Conservation (phyloP, 2,797 vertebrate species). For the Streptopelia turtur region DNA sequence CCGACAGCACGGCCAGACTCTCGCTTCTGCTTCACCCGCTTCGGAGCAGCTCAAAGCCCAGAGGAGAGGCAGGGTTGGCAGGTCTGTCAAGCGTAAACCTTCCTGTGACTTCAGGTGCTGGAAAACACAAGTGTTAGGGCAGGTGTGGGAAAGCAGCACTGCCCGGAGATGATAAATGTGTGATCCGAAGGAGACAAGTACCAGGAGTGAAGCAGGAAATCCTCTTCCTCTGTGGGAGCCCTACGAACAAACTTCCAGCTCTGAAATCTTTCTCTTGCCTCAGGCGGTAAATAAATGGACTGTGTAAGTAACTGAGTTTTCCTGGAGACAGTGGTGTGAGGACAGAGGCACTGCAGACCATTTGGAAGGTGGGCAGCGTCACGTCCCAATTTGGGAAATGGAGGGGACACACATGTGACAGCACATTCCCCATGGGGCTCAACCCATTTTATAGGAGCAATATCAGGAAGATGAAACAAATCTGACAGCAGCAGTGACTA, state of each 20-base stretch:
- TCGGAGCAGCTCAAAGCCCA: neutral
- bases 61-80: neutral
- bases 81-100: neutral
- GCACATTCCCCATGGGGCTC: neutral
- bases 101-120: neutral
- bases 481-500: neutral
- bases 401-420: neutral
- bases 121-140: neutral
- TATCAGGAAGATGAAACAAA: neutral
- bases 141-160: neutral
- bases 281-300: neutral
- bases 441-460: neutral
- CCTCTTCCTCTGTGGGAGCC: neutral
- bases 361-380: neutral
- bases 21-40: neutral
- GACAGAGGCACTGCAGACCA: neutral
- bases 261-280: neutral
- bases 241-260: neutral
- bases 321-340: neutral
- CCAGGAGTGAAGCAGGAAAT: neutral
- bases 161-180: neutral
- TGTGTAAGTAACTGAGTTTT: neutral
- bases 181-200: fast-evolving
- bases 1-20: fast-evolving
- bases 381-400: neutral